Percentiles rank a stretch among this genome's conserved stretches.
Evolutionary conservation across 1,140 invertebrate genomes (phyloP).

Genomic region (Centruroides sculpturatus): DNA sequence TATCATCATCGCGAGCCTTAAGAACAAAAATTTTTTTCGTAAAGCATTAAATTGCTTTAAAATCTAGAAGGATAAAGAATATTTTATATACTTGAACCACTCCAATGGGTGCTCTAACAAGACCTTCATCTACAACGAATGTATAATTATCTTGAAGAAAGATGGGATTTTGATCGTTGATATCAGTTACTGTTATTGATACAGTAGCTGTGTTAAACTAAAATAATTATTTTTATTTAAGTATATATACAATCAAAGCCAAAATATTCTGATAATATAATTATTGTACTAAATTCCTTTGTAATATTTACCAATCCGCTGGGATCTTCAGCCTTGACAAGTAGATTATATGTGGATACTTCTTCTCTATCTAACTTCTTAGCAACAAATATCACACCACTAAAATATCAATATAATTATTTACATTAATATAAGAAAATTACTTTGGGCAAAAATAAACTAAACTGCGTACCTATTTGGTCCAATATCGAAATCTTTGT

Average conservation of each 20-base stretch:
- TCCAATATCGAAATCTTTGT: constrained; percentile 68
- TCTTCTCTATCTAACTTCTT: constrained; percentile 71
- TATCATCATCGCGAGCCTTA: constrained; percentile 52
- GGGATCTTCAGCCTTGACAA: constrained; percentile 69
- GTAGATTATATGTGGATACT: constrained; percentile 62
- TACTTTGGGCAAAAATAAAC: not conserved
- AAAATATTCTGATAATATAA: not conserved
- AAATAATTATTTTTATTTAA: too few species aligned
- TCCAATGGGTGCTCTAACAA: constrained; percentile 48
- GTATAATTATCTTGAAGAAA: constrained; percentile 65
- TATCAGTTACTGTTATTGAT: constrained; percentile 74
- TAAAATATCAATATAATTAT: constrained; percentile 25
- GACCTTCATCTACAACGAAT: constrained; percentile 71
- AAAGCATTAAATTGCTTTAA: not conserved
- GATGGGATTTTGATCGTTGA: constrained; percentile 62
- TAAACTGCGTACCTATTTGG: constrained; percentile 29
- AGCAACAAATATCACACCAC: constrained; percentile 65
- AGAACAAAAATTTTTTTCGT: not conserved
- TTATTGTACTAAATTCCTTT: not conserved
- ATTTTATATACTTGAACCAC: constrained; percentile 49
- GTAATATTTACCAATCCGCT: constrained; percentile 42
- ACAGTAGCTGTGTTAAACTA: constrained; percentile 58
- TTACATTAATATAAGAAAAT: not conserved
- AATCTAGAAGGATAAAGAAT: not conserved
- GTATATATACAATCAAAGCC: too few species aligned